Conservation (phyloP, 2,113 vertebrate genomes). For the Condylura cristata region DNA sequence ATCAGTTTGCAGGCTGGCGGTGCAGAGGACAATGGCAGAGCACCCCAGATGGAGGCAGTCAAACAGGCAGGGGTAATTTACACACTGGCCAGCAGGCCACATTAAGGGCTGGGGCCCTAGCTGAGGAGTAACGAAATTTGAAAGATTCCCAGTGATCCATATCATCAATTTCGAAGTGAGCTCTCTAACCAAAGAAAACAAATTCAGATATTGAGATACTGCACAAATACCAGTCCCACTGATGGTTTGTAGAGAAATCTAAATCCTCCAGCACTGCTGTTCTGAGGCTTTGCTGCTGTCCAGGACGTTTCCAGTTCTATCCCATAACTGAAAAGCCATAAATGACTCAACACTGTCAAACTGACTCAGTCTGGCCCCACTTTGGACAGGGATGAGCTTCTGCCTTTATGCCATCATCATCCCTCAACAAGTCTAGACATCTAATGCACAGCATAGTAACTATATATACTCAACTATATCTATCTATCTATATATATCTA, state of each 20-base stretch:
- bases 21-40: neutral
- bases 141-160: neutral
- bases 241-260: neutral
- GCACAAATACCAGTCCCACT: neutral
- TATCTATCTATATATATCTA: no score
- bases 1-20: neutral
- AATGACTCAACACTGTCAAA: no score
- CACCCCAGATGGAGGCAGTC: accelerated
- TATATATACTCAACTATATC: no score
- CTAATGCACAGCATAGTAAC: neutral
- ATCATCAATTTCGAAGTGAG: slow-evolving; percentile 26
- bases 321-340: neutral
- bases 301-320: neutral
- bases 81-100: no score
- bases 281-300: neutral
- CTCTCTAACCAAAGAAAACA: slow-evolving; percentile 18
- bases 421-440: neutral
- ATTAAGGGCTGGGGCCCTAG: neutral
- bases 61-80: neutral
- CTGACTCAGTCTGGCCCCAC: neutral
- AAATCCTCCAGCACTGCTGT: neutral
- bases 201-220: neutral
- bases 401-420: neutral
- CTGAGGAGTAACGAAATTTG: neutral
- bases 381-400: neutral